Base-by-base conservation (phyloP, 2,888 invertebrate species). In the Rhimphoctona megacephalus region DNA sequence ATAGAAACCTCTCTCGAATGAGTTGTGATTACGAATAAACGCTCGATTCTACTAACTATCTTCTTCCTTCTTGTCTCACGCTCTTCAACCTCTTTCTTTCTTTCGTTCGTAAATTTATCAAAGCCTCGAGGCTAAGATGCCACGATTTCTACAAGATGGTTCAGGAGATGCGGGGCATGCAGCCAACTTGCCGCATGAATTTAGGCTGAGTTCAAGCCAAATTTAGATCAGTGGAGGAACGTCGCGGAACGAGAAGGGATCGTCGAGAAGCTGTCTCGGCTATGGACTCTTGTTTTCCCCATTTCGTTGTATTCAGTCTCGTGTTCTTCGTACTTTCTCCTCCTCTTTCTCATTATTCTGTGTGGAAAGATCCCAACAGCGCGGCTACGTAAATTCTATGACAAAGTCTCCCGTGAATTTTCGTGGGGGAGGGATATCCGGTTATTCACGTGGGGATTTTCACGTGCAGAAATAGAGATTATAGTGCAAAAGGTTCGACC, bases 201-300 rank as follows among this genome's bases (percentile, higher is more conserved):
- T 92, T 92, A 92, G 91, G 90, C 90, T 90, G 89, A 89, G 88
- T 87, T 85, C 88, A 79, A 73, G 90, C 90, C 91, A 92, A 92
- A 92, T 92, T 93, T 92, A 92, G 92, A 92, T 92, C 92, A 92
- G 92, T 93, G 78, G 84, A 79, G 85, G 79, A 87, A 85, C 89
- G 88, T 88, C 85, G 88, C 86, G 77, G 87, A 84, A 84, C 86
- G 78, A 74, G 83, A 85, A 83, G 85, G 81, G 87, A 57, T 72
- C 79, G 66, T 70, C 43, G 70, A 72, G 83, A 85, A 82, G 87
- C 82, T 87, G 73, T 83, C 78, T 33, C 49, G 36, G 4, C 49
- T 49, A 36, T 82, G 70, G 70, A 54, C 76, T 76, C 84, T 80
- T 52, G 81, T 81, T 57, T 57, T 76, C 69, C 69, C 70, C 66